phyloP scores from a whole-genome alignment of 2,113 vertebrate genomes.

The Anarhynchus alexandrinus region DNA sequence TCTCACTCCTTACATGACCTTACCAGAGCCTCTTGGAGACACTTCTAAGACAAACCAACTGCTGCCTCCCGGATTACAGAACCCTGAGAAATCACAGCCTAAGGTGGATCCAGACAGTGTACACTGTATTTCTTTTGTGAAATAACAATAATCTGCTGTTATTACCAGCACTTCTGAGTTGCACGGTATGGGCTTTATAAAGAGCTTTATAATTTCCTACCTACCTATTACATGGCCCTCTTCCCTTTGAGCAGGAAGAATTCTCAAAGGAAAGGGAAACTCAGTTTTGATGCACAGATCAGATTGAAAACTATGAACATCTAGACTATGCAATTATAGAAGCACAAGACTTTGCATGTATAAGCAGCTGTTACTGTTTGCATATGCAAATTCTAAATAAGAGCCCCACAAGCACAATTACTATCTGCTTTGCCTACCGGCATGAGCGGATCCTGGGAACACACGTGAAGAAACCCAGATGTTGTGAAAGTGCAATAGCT shows the following conservation, averaged over 20 bases:
- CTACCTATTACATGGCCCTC: neutral
- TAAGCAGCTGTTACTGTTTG: neutral
- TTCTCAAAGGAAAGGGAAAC: neutral
- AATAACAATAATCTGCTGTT: neutral
- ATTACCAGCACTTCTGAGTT: neutral
- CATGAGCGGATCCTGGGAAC: neutral
- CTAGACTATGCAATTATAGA: neutral
- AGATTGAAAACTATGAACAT: neutral
- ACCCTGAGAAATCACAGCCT: neutral
- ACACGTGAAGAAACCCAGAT: neutral
- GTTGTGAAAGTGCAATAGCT: neutral
- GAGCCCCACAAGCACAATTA: neutral
- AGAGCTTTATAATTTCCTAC: neutral
- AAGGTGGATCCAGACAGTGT: neutral
- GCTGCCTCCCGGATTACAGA: neutral
- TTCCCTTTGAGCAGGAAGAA: neutral
- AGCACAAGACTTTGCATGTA: neutral
- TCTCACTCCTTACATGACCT: neutral
- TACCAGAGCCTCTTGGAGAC: neutral
- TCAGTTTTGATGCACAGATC: neutral
- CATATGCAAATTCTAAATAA: neutral
- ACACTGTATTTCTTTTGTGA: neutral
- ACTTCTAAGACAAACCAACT: neutral
- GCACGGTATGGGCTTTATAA: neutral
- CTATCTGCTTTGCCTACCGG: neutral